Evolutionary conservation across 2,888 invertebrate species (phyloP).

Genomic region (Ophioninae sp.): DNA sequence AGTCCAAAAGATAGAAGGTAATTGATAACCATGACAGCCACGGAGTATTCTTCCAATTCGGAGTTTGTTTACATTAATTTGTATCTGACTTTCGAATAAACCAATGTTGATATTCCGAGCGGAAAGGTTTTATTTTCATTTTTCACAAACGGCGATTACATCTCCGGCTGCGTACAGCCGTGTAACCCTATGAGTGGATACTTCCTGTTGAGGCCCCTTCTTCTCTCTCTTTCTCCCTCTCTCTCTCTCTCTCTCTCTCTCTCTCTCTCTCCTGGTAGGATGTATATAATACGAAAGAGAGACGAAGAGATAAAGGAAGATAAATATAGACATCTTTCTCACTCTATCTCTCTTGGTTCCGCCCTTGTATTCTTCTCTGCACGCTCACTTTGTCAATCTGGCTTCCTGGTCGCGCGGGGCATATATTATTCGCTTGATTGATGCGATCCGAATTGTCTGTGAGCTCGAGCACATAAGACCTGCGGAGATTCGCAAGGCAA

Average conservation of each 20-base stretch:
- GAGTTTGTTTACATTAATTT: background rate
- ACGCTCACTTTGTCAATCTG: conserved; percentile 73
- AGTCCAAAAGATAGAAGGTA: no score
- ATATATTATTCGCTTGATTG: conserved; percentile 77
- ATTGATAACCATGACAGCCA: background rate
- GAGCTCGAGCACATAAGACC: conserved; percentile 63
- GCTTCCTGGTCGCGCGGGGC: conserved; percentile 78
- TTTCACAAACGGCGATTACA: conserved; percentile 48
- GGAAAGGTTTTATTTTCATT: conserved; percentile 40
- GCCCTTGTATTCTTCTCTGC: conserved; percentile 57
- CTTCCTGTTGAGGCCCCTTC: conserved; percentile 74
- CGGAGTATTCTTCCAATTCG: background rate
- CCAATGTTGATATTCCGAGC: background rate
- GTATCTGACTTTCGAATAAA: background rate
- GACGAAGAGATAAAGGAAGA: background rate
- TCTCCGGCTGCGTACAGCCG: conserved; percentile 60
- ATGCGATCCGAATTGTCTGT: conserved; percentile 72
- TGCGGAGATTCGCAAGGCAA: conserved; percentile 63
- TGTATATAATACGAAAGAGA: background rate
- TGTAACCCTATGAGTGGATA: conserved; percentile 76
- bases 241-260: conserved; percentile 43
- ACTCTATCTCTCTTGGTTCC: background rate
- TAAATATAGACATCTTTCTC: background rate
- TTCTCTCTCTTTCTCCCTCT: conserved; percentile 62
- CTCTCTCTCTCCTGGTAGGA: conserved; percentile 40